These are phyloP conservation scores for Pholis gunnellus DNA, from an alignment of 2,113 vertebrate species.

Conservation along the genomic window DNA sequence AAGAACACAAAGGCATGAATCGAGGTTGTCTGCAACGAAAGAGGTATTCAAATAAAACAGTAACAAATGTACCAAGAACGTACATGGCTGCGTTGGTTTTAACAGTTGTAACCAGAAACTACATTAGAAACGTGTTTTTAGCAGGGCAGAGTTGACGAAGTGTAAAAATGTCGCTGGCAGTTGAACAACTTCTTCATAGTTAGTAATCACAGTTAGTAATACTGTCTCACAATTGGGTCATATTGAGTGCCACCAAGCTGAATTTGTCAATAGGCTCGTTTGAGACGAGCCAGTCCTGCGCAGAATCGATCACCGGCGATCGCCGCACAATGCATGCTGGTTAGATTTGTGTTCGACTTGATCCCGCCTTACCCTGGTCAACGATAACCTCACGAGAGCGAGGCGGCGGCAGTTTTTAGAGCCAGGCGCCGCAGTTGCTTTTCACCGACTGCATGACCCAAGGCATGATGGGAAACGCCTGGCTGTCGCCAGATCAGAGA, in stretches of 20 bases:
- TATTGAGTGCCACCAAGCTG: not conserved
- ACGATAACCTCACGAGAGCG: no score
- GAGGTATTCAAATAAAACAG: not conserved
- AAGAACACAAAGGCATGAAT: not conserved
- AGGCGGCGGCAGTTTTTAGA: no score
- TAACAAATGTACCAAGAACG: no score
- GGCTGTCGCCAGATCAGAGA: no score
- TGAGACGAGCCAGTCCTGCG: no score
- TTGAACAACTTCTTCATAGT: constrained; percentile 2
- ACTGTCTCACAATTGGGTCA: not conserved
- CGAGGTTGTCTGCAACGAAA: not conserved
- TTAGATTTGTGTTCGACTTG: no score
- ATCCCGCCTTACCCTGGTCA: no score
- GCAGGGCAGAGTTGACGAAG: not conserved
- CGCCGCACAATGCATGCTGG: no score
- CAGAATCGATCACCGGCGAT: no score
- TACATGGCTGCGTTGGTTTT: not conserved
- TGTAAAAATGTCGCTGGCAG: not conserved
- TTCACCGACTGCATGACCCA: no score
- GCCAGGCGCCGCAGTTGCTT: no score
- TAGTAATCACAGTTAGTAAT: constrained; percentile 2
- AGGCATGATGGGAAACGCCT: no score
- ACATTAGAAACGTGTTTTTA: not conserved
- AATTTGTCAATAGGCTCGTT: not conserved
- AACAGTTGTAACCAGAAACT: not conserved